Evolutionary conservation across 2,888 invertebrate genomes (phyloP).

Genomic region (Seira sanloemensis): DNA sequence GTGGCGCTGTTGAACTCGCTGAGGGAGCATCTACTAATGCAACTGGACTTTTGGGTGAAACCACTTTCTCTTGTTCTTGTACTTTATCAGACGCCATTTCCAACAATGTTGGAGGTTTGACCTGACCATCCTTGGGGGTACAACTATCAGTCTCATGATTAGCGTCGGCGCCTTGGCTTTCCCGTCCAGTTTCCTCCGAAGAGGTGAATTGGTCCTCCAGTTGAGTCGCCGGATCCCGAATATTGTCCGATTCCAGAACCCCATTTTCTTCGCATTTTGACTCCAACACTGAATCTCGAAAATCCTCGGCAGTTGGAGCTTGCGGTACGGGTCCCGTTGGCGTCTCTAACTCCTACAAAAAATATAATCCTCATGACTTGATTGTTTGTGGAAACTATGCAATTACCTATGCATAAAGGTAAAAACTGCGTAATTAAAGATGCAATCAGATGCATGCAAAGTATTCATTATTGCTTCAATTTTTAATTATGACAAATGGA

Average conservation of each 20-base stretch:
- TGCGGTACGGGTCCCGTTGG: conserved; percentile 22
- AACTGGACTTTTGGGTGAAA: too few species aligned
- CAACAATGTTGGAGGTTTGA: neutral
- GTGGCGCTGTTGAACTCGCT: too few species aligned
- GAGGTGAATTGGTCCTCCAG: neutral
- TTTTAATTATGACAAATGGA: neutral
- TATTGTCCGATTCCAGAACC: too few species aligned
- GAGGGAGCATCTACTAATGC: too few species aligned
- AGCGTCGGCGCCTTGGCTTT: too few species aligned
- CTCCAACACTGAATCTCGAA: neutral
- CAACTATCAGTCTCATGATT: too few species aligned
- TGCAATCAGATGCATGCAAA: too few species aligned
- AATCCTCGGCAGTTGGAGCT: conserved; percentile 16
- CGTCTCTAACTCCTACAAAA: neutral
- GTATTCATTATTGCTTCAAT: neutral
- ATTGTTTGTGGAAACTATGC: neutral
- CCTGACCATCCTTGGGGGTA: neutral
- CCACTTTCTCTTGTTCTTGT: too few species aligned
- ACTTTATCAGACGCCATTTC: too few species aligned
- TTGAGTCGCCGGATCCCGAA: neutral
- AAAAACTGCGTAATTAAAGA: neutral
- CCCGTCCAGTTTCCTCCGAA: too few species aligned
- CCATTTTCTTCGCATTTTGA: neutral
- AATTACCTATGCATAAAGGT: neutral
- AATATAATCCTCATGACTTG: neutral